phyloP scores from a whole-genome alignment of 1,140 invertebrate species.

The Rhagoletis pomonella region DNA sequence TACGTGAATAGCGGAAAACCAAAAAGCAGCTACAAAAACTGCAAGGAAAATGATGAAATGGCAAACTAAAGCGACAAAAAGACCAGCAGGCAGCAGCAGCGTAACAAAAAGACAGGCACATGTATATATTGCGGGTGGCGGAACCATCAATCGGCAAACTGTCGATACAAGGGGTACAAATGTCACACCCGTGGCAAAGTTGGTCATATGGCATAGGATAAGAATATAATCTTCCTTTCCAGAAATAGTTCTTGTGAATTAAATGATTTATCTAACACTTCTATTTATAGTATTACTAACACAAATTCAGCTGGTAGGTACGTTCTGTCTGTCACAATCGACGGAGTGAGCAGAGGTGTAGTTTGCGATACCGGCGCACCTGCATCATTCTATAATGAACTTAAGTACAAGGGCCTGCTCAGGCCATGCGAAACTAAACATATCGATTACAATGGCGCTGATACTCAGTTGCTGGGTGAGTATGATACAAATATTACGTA shows the following conservation, averaged over 20 bases:
- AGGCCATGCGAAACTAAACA: constrained; percentile 23
- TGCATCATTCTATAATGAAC: constrained; percentile 5
- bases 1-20: background rate
- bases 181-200: background rate
- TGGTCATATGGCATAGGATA: constrained; percentile 44
- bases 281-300: too few species aligned
- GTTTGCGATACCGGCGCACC: constrained; percentile 53
- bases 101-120: background rate
- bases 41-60: background rate
- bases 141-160: constrained; percentile 9
- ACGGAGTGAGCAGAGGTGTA: constrained; percentile 31
- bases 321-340: constrained; percentile 38
- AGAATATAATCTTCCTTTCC: background rate
- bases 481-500: constrained; percentile 54
- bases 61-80: background rate
- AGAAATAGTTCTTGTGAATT: background rate
- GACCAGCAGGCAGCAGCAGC: background rate
- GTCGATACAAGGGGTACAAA: background rate
- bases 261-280: background rate
- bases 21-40: background rate
- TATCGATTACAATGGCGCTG: constrained; percentile 19
- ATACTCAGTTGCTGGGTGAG: constrained; percentile 54
- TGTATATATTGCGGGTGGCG: constrained; percentile 49
- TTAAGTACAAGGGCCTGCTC: background rate
- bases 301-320: too few species aligned